Evolutionary conservation across 2,113 vertebrate genomes (phyloP).

Genomic region (Apodemus sylvaticus): DNA sequence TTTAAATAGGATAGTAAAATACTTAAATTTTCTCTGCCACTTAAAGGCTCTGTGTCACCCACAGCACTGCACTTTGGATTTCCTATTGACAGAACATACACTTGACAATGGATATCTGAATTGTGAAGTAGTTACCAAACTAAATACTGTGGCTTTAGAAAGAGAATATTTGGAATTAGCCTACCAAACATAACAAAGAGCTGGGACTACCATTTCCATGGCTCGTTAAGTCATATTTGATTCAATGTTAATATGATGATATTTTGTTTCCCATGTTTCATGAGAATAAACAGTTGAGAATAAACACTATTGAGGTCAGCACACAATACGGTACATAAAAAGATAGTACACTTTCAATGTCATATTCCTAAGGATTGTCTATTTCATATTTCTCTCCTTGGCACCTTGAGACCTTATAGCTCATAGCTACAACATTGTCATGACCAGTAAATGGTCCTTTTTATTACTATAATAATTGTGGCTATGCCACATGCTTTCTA

Average conservation of each 20-base stretch:
- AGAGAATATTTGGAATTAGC: neutral
- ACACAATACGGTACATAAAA: neutral
- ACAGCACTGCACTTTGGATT: neutral
- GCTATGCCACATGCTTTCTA: conserved; percentile 68
- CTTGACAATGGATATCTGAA: conserved; percentile 25
- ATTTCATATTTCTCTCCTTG: conserved; percentile 55
- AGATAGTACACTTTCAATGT: neutral
- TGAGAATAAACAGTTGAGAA: neutral
- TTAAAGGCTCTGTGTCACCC: neutral
- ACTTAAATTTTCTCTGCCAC: neutral
- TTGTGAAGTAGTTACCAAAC: conserved; percentile 2
- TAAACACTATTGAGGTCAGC: neutral
- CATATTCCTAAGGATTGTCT: neutral
- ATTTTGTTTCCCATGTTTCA: neutral
- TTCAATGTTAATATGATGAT: neutral
- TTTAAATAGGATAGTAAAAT: conserved; percentile 24
- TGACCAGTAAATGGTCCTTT: conserved; percentile 52
- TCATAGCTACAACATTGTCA: conserved; percentile 28
- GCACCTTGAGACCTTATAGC: conserved; percentile 56
- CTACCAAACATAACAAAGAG: conserved; percentile 10
- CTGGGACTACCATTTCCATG: neutral
- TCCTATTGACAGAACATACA: neutral
- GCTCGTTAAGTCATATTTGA: neutral
- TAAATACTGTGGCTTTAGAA: conserved; percentile 52
- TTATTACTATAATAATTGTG: conserved; percentile 58